Evolutionary conservation across 2,113 vertebrate genomes (phyloP).

Genomic region (Crypturellus undulatus): DNA sequence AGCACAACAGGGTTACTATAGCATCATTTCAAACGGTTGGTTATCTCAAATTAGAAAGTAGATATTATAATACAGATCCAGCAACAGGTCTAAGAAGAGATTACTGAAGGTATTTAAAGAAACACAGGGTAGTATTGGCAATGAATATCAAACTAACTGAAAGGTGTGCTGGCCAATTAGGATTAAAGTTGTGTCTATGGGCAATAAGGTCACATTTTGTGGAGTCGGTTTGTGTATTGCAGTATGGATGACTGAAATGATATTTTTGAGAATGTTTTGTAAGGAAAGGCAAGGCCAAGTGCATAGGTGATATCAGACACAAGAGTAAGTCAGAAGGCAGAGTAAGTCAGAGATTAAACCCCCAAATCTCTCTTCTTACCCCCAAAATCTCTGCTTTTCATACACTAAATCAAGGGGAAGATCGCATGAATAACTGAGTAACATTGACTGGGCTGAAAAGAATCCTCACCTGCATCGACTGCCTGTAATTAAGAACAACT

Average conservation of each 20-base stretch:
- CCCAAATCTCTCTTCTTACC: neutral
- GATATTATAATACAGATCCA: neutral
- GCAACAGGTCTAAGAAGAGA: slow-evolving; percentile 14
- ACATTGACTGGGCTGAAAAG: neutral
- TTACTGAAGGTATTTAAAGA: neutral
- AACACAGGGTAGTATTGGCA: neutral
- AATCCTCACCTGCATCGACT: neutral
- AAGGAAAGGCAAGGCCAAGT: neutral
- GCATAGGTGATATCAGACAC: neutral
- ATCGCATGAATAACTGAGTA: neutral
- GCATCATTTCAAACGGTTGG: neutral
- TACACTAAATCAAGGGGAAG: neutral
- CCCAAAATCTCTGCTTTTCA: neutral
- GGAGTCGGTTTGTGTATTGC: neutral
- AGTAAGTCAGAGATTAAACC: neutral
- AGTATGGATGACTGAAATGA: neutral
- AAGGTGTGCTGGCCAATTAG: neutral
- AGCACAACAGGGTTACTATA: slow-evolving; percentile 34
- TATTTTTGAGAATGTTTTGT: neutral
- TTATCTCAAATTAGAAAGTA: slow-evolving; percentile 32
- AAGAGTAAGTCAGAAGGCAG: neutral
- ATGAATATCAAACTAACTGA: neutral
- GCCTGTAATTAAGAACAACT: neutral
- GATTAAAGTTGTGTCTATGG: neutral
- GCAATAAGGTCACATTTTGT: neutral